A percentile compares a stretch with the other conserved stretches of the same genome.
phyloP scores from a whole-genome alignment of 2,888 invertebrate genomes.

The Perithous albicinctus region DNA sequence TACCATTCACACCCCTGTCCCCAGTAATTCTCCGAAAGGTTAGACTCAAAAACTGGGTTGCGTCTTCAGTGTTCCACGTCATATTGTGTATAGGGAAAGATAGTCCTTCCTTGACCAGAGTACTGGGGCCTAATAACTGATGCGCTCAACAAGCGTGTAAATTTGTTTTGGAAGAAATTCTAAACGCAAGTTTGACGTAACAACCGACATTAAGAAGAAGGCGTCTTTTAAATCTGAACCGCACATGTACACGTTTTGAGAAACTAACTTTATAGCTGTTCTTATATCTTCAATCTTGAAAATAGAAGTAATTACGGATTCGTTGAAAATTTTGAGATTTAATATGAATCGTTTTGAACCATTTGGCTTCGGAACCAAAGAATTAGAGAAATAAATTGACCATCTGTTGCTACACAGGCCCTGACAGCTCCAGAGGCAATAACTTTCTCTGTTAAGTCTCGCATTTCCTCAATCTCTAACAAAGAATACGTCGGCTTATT shows the following conservation, averaged over 20 bases:
- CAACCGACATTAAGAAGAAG: too few relatives aligned
- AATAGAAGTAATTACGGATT: neutral
- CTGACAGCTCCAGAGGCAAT: neutral
- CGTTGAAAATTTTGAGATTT: slow-evolving; percentile 9
- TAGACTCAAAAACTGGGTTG: too few relatives aligned
- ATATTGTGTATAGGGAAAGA: too few relatives aligned
- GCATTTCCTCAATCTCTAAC: neutral
- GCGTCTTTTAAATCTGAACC: too few relatives aligned
- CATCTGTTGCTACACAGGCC: neutral
- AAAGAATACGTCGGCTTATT: neutral
- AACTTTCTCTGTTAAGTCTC: neutral
- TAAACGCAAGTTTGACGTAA: too few relatives aligned
- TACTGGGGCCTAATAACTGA: too few relatives aligned
- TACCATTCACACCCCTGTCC: too few relatives aligned
- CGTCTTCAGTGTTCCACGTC: too few relatives aligned
- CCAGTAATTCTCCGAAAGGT: too few relatives aligned
- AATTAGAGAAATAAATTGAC: slow-evolving; percentile 27
- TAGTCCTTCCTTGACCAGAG: too few relatives aligned
- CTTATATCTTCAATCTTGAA: slow-evolving; percentile 28
- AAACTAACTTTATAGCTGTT: slow-evolving; percentile 4
- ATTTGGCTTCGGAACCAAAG: slow-evolving; percentile 16
- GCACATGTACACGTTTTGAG: neutral
- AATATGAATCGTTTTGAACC: slow-evolving; percentile 15
- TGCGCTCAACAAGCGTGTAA: too few relatives aligned
- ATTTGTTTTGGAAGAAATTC: too few relatives aligned